Conservation (phyloP, 2,797 vertebrate genomes). For the Tamandua tetradactyla region DNA sequence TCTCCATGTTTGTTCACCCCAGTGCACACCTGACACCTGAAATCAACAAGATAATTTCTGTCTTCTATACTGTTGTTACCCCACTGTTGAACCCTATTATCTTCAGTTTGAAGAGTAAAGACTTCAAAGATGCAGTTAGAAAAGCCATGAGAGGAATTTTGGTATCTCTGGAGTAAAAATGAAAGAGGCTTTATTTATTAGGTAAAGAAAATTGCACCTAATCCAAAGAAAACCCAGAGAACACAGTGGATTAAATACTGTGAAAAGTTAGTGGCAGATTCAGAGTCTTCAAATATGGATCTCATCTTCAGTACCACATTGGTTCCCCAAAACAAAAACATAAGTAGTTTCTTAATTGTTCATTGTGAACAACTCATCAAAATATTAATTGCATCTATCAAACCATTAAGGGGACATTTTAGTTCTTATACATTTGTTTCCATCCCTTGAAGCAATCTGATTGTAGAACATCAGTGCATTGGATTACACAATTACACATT, state of each 20-base stretch:
- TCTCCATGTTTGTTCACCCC: slow-evolving; percentile 74
- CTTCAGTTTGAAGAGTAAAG: slow-evolving; percentile 78
- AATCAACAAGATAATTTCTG: slow-evolving; percentile 73
- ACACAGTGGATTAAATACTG: no score
- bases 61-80: slow-evolving; percentile 77
- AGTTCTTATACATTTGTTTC: neutral
- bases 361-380: neutral
- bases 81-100: slow-evolving; percentile 77
- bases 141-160: neutral
- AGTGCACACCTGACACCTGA: slow-evolving; percentile 54
- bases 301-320: neutral
- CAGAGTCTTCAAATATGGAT: neutral
- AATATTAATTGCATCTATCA: neutral
- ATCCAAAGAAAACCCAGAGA: neutral
- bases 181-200: neutral
- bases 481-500: neutral
- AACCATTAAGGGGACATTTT: neutral
- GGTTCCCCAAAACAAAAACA: neutral
- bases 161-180: neutral
- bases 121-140: slow-evolving; percentile 63
- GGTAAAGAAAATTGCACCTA: neutral
- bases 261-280: neutral
- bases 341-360: accelerated
- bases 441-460: neutral
- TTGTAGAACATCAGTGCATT: neutral